Percentiles rank a stretch among this genome's conserved stretches.
Evolutionary conservation across 2,797 vertebrate species (phyloP).

Genomic region (Hydrocynus forskahlii): DNA sequence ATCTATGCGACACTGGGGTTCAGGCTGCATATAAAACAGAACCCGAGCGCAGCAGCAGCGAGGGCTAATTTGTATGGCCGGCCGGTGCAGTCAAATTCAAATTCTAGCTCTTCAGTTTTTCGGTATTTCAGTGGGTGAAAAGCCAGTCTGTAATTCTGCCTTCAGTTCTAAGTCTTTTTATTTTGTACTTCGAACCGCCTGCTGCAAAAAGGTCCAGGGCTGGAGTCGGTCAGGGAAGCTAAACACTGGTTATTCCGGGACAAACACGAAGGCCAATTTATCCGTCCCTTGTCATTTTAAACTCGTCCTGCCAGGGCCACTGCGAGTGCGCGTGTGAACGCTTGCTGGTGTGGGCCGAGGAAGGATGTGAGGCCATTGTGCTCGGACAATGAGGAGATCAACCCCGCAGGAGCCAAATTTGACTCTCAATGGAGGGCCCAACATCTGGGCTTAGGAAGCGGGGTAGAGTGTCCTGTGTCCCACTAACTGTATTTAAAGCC

Average conservation of each 20-base stretch:
- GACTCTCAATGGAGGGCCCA: slow-evolving; percentile 77
- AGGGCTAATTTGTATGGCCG: background rate
- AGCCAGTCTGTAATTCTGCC: background rate
- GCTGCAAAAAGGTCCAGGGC: background rate
- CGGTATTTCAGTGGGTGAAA: background rate
- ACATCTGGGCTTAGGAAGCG: slow-evolving; percentile 76
- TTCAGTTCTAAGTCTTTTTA: background rate
- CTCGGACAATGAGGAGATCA: slow-evolving; percentile 77
- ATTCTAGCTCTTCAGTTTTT: background rate
- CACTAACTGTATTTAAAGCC: slow-evolving; percentile 45
- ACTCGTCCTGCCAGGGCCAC: slow-evolving; percentile 15
- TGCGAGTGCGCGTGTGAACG: slow-evolving; percentile 27
- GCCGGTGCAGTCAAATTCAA: background rate
- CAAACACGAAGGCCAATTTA: slow-evolving; percentile 39
- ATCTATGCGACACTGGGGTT: background rate
- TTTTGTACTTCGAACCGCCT: background rate
- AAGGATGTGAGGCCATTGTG: slow-evolving; percentile 77
- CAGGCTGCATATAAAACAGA: background rate
- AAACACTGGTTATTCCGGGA: background rate
- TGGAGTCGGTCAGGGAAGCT: background rate
- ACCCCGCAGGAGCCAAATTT: slow-evolving; percentile 73
- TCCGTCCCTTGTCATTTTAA: slow-evolving; percentile 46
- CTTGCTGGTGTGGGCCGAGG: slow-evolving; percentile 56
- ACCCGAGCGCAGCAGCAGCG: background rate
- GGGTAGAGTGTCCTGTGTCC: slow-evolving; percentile 51